Conservation (phyloP, 2,888 invertebrate genomes). For the Listrodromus nycthemerus region DNA sequence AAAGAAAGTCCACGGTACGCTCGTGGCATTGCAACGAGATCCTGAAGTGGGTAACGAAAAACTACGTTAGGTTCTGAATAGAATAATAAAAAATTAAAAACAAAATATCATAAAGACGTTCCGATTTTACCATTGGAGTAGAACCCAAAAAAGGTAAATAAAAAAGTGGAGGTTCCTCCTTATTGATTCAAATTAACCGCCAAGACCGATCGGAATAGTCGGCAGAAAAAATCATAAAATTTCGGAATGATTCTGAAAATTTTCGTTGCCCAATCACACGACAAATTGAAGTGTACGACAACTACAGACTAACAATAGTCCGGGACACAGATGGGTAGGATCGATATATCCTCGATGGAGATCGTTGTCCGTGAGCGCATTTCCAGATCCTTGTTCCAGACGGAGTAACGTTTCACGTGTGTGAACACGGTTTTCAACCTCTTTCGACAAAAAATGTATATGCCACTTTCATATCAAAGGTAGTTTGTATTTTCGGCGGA, state of each 20-base stretch:
- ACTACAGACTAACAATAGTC: not conserved
- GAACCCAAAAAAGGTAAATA: too few species aligned
- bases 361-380: constrained; percentile 6
- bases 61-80: too few species aligned
- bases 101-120: too few species aligned
- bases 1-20: not conserved
- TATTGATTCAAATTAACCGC: too few species aligned
- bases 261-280: too few species aligned
- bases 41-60: not conserved
- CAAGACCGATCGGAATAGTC: too few species aligned
- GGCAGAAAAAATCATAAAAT: too few species aligned
- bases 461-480: constrained; percentile 25
- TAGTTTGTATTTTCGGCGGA: not conserved
- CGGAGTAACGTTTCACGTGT: not conserved
- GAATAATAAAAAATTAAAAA: constrained; percentile 33
- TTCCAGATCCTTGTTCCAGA: not conserved
- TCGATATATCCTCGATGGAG: constrained; percentile 47
- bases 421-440: constrained; percentile 27
- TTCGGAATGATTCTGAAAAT: too few species aligned
- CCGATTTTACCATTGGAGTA: too few species aligned
- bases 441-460: not conserved
- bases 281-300: too few species aligned
- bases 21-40: not conserved
- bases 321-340: constrained; percentile 37
- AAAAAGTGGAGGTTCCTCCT: too few species aligned